Conservation (phyloP, 2,113 vertebrate species). For the Cephalopterus ornatus region DNA sequence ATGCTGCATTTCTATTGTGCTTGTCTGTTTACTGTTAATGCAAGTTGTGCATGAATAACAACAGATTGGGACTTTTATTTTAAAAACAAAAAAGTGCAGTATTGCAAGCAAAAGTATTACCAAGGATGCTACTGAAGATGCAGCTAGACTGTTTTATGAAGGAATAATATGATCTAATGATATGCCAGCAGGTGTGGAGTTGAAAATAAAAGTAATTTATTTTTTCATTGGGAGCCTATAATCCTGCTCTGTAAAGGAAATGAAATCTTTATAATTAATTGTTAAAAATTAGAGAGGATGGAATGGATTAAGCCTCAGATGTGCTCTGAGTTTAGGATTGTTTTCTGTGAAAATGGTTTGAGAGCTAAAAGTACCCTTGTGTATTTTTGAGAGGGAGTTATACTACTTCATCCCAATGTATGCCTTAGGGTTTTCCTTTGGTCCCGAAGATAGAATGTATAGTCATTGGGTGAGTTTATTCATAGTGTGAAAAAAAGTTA, state of each 20-base stretch:
- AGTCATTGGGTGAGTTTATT: neutral
- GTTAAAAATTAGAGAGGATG: neutral
- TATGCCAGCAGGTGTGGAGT: neutral
- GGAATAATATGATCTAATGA: neutral
- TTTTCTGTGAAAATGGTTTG: neutral
- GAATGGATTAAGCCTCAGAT: neutral
- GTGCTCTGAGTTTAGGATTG: neutral
- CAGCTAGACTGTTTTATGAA: neutral
- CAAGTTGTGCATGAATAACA: neutral
- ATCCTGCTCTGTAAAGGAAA: neutral
- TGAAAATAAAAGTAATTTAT: neutral
- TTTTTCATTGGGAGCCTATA: neutral
- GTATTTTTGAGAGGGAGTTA: neutral
- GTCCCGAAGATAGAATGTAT: neutral
- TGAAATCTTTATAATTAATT: neutral
- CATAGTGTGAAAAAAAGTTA: neutral
- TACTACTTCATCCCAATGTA: neutral
- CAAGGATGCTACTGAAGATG: neutral
- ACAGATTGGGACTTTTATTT: neutral
- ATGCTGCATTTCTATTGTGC: neutral
- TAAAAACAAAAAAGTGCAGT: fast-evolving
- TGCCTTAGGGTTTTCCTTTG: neutral
- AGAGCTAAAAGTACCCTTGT: neutral
- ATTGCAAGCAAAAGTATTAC: neutral
- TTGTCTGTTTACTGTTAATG: neutral